These are phyloP conservation scores for Trididemnum clinides DNA, from an alignment of 23 tunicate species.

Conservation along the genomic window DNA sequence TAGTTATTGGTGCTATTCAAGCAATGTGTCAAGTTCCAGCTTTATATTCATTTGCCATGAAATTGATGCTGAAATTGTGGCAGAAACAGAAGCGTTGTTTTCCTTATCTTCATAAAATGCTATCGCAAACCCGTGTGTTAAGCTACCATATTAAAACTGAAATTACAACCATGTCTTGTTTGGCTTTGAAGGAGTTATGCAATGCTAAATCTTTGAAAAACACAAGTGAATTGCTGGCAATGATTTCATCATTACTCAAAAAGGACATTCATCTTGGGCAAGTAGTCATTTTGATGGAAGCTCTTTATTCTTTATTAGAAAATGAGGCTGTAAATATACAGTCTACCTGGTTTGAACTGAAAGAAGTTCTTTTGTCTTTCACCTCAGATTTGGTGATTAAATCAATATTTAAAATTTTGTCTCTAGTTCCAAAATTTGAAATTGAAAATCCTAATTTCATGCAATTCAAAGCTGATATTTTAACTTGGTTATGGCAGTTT, in stretches of 20 bases:
- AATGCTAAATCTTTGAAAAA: constrained; percentile 34
- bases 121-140: background rate
- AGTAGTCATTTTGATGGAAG: constrained; percentile 34
- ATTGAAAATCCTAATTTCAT: background rate
- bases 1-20: constrained; percentile 45
- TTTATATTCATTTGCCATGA: constrained; percentile 32
- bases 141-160: background rate
- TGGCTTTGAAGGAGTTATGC: constrained; percentile 47
- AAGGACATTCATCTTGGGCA: background rate
- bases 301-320: constrained; percentile 34
- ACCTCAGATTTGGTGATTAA: background rate
- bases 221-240: constrained; percentile 51
- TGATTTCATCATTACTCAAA: background rate
- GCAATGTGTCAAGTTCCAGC: background rate
- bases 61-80: constrained; percentile 55
- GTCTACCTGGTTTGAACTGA: constrained; percentile 38
- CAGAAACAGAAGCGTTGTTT: constrained; percentile 55
- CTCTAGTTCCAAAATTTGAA: constrained; percentile 39
- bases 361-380: background rate
- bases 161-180: background rate
- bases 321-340: constrained; percentile 39
- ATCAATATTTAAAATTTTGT: constrained; percentile 34
- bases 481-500: constrained; percentile 46
- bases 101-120: constrained; percentile 57
- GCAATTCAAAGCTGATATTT: constrained; percentile 16